Conservation (phyloP, 2,888 invertebrate species). For the Cyclophora punctaria region DNA sequence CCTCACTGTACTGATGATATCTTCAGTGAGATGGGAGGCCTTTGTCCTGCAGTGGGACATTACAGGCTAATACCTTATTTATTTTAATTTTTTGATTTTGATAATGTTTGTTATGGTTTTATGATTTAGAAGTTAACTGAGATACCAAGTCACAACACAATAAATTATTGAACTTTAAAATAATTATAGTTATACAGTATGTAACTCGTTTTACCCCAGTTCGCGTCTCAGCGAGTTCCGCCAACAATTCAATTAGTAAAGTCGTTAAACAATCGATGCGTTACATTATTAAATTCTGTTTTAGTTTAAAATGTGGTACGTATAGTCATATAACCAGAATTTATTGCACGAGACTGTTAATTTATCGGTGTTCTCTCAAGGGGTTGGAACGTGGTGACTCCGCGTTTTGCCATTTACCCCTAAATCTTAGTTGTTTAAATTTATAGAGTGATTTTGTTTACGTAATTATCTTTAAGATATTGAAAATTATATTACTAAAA, state of each 20-base stretch:
- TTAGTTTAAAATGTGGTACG: slow-evolving; percentile 66
- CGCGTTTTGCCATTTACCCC: slow-evolving; percentile 43
- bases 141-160: background rate
- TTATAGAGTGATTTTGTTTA: slow-evolving; percentile 19
- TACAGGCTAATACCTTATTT: too few species aligned
- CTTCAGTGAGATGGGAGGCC: too few species aligned
- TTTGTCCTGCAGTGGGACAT: too few species aligned
- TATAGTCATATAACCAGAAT: slow-evolving; percentile 63
- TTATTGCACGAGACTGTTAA: slow-evolving; percentile 44
- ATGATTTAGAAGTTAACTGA: background rate
- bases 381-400: slow-evolving; percentile 49
- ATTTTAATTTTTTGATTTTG: too few species aligned
- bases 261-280: slow-evolving; percentile 70
- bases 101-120: background rate
- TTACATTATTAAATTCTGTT: slow-evolving; percentile 64
- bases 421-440: slow-evolving; percentile 15
- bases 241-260: slow-evolving; percentile 59
- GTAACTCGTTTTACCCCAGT: too few species aligned
- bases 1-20: too few species aligned
- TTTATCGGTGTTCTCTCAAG: slow-evolving; percentile 45
- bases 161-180: background rate
- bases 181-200: background rate
- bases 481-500: too few species aligned
- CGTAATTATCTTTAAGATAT: too few species aligned
- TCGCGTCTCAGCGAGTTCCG: slow-evolving; percentile 13